Evolutionary conservation across 2,113 vertebrate genomes (phyloP).

Genomic region (Scomber scombrus): DNA sequence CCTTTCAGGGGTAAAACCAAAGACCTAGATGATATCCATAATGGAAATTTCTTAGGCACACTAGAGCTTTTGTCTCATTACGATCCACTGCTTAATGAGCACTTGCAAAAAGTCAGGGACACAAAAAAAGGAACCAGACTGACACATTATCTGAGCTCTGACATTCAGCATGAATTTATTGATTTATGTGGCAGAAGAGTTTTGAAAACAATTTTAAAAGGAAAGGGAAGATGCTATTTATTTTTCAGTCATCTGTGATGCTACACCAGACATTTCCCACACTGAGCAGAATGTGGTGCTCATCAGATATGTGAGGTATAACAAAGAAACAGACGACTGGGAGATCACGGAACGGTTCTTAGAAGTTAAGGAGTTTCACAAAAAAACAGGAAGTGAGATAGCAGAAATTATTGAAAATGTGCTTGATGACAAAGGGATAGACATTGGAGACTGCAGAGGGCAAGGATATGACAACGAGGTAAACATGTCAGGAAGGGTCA

Average conservation of each 20-base stretch:
- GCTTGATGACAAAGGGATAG: background rate
- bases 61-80: slow-evolving; percentile 32
- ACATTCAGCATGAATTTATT: slow-evolving; percentile 44
- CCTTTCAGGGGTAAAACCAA: no score
- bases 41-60: slow-evolving; percentile 31
- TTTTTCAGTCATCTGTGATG: background rate
- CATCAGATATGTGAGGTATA: no score
- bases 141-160: slow-evolving; percentile 28
- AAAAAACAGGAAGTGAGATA: background rate
- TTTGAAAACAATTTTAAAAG: background rate
- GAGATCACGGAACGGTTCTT: background rate
- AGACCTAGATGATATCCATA: slow-evolving; percentile 35
- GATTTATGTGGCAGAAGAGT: slow-evolving; percentile 29
- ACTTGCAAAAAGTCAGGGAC: slow-evolving; percentile 39
- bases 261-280: background rate
- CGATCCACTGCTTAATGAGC: slow-evolving; percentile 33
- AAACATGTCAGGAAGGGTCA: no score
- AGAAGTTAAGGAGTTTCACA: background rate
- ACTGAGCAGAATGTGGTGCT: no score
- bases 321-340: background rate
- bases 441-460: no score
- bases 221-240: background rate
- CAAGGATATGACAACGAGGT: background rate
- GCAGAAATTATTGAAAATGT: background rate
- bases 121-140: slow-evolving; percentile 15